Conservation (phyloP, 2,888 invertebrate genomes). For the Drosophila paranaensis region DNA sequence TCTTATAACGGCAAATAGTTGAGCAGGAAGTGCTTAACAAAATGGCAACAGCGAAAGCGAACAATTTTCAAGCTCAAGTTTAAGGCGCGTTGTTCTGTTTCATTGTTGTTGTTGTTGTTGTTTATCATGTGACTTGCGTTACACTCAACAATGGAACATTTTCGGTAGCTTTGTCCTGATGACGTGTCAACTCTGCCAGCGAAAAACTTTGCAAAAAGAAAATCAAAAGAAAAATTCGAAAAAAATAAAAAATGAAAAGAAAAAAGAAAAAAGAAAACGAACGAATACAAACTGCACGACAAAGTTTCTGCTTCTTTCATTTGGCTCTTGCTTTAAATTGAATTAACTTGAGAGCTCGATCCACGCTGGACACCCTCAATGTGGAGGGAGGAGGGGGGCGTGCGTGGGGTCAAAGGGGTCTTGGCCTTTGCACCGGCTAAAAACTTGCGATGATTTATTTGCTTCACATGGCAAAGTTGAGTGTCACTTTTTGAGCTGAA, state of each 20-base stretch:
- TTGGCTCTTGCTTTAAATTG: slow-evolving; percentile 64
- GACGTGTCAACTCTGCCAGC: slow-evolving; percentile 74
- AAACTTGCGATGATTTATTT: slow-evolving; percentile 77
- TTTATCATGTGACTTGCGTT: slow-evolving; percentile 66
- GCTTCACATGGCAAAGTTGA: slow-evolving; percentile 76
- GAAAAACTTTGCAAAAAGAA: slow-evolving; percentile 60
- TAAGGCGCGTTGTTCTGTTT: slow-evolving; percentile 51
- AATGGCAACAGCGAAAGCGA: slow-evolving; percentile 39
- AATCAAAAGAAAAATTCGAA: slow-evolving; percentile 31
- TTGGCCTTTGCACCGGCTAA: slow-evolving; percentile 69
- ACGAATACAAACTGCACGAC: slow-evolving; percentile 51
- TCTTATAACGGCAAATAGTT: slow-evolving; percentile 64
- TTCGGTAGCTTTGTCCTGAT: slow-evolving; percentile 69
- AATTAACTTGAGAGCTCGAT: slow-evolving; percentile 70
- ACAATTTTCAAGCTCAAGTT: slow-evolving; percentile 65
- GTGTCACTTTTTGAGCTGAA: slow-evolving; percentile 65
- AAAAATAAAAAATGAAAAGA: slow-evolving; percentile 23
- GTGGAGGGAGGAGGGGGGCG: background rate
- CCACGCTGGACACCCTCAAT: slow-evolving; percentile 8
- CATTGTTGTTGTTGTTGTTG: slow-evolving; percentile 33
- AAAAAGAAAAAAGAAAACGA: slow-evolving; percentile 14
- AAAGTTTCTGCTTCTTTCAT: slow-evolving; percentile 60
- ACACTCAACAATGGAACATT: slow-evolving; percentile 54
- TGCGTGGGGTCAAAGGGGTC: slow-evolving; percentile 1
- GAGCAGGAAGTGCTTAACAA: slow-evolving; percentile 49